These are phyloP conservation scores for Ceratosolen solmsi DNA, from an alignment of 1,140 invertebrate genomes.

Conservation along the genomic window DNA sequence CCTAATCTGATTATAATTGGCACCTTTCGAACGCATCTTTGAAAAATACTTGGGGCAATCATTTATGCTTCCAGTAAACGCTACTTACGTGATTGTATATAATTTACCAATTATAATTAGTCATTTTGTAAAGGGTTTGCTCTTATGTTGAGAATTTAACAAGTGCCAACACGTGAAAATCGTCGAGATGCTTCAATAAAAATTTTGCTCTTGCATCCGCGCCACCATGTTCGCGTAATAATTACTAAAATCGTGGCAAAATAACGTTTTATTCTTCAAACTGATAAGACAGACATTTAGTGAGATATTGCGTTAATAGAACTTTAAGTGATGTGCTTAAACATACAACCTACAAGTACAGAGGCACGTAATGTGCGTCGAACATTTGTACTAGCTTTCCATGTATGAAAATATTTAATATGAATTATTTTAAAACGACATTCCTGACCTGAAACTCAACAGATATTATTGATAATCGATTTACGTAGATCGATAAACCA, in stretches of 20 bases:
- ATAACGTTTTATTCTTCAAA: too few species aligned
- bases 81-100: constrained; percentile 57
- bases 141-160: neutral
- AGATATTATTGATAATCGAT: neutral
- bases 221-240: too few species aligned
- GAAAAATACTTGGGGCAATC: constrained; percentile 56
- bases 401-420: neutral
- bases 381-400: too few species aligned
- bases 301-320: too few species aligned
- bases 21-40: constrained; percentile 53
- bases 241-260: too few species aligned
- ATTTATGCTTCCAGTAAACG: constrained; percentile 55
- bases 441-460: neutral
- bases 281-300: too few species aligned
- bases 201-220: neutral
- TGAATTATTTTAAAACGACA: neutral
- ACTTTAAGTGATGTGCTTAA: too few species aligned
- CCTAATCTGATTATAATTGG: constrained; percentile 69
- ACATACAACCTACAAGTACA: too few species aligned
- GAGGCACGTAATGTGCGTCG: too few species aligned
- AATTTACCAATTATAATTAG: constrained; percentile 63
- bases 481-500: neutral
- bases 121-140: neutral
- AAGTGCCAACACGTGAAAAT: neutral
- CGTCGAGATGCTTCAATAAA: neutral